Base-by-base conservation (phyloP, 2,113 vertebrate species). In the Narcine bancroftii region DNA sequence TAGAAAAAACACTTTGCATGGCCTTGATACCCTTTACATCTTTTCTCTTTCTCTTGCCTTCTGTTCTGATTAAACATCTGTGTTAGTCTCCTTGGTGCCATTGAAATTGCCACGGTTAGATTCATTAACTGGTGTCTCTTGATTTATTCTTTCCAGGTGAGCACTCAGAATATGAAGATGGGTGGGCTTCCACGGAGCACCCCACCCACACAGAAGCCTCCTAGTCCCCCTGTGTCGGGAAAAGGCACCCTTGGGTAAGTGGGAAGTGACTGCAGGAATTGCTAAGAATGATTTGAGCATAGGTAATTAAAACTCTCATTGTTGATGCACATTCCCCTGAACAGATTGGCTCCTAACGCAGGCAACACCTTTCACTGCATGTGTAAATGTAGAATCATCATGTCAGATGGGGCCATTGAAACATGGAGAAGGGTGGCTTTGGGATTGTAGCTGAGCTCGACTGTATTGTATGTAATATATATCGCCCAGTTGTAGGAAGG, bases 241-340 rank as follows among this genome's bases (percentile, higher is more conserved):
- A 99, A 99, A 95, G 98, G 98, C 95, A 99, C 99, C 85, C 96
- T 99, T 93, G 99, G 99, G 99, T 99, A 96, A 95, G 98, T 97
- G 94, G n/a, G 29, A 87, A 92, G 9, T 85, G 87, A 66, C 17
- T 42, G 39, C 63, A 45, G 53, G 50, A 15, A 3, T 85, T 87
- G 33, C 53, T n/a, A 36, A 36, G 5, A 60, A 3, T 66, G 65
- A 79, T 11, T 1, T 85, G 29, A n/a, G 15, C 47, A n/a, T 56
- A 33, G 81, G 7, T n/a, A 53, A 13, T 85, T 33, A 56, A 63
- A 60, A 36, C 53, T 87, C 50, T 33, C 15, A 6, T 53, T 0
- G 17, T 85, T 85, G 50, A 85, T 11, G 4, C 26, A 17, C 77
- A 50, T 47, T 81, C 24, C 77, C 26, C 47, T 60, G 71, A 50